phyloP scores from a whole-genome alignment of 1,140 invertebrate genomes.

The Rhyacophila brunnea region DNA sequence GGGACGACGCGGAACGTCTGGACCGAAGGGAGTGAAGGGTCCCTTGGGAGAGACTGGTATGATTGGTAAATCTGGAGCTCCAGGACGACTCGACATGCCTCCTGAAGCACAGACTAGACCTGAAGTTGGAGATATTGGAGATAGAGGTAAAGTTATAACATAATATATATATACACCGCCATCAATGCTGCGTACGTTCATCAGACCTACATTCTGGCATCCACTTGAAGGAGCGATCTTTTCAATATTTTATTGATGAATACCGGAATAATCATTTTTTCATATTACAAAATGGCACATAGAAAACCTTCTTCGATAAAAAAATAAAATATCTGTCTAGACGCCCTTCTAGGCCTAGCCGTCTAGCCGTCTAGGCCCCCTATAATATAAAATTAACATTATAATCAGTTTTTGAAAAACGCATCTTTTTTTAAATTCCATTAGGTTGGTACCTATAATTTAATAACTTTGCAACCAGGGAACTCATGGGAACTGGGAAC shows the following conservation, averaged over 20 bases:
- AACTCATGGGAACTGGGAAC: too few species aligned
- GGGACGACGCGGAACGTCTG: slow-evolving; percentile 42
- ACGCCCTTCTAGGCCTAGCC: too few species aligned
- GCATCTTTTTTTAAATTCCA: too few species aligned
- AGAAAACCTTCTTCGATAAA: background rate
- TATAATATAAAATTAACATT: too few species aligned
- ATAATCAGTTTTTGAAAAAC: too few species aligned
- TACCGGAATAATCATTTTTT: background rate
- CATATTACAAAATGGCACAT: background rate
- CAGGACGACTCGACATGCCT: slow-evolving; percentile 1
- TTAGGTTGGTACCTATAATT: too few species aligned
- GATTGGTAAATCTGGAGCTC: background rate
- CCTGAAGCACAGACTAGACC: slow-evolving; percentile 18
- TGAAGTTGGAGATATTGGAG: slow-evolving; percentile 44
- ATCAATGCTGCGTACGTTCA: background rate
- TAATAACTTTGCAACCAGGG: too few species aligned
- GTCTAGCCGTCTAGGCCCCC: too few species aligned
- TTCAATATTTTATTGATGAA: background rate
- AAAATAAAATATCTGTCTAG: too few species aligned
- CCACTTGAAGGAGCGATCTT: background rate
- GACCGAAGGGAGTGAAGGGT: slow-evolving; percentile 38
- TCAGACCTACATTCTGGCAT: background rate
- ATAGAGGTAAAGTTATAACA: slow-evolving; percentile 39
- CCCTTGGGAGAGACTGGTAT: slow-evolving; percentile 7
- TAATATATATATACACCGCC: background rate